Percentiles rank a stretch among this genome's conserved stretches.
These are phyloP conservation scores for Tinea trinotella DNA, from an alignment of 2,888 invertebrate genomes.

Conservation along the genomic window DNA sequence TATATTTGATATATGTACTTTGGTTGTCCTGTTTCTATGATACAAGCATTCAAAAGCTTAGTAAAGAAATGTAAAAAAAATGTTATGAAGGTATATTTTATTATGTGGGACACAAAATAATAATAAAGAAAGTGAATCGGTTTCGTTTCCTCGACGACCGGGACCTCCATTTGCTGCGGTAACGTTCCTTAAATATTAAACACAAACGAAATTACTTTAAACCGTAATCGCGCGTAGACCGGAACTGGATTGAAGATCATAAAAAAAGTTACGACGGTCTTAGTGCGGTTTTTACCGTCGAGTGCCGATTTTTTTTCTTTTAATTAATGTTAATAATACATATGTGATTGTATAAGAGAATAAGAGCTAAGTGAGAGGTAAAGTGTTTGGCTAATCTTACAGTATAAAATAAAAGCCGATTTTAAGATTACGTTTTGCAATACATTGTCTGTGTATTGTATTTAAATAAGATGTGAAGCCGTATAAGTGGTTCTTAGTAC, in stretches of 20 bases:
- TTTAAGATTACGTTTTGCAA: too few relatives aligned
- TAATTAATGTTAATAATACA: conserved; percentile 2
- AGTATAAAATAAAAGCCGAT: too few relatives aligned
- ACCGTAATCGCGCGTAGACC: not conserved
- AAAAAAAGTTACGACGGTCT: conserved; percentile 1
- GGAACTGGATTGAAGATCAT: conserved; percentile 6
- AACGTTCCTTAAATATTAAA: not conserved
- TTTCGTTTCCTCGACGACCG: not conserved
- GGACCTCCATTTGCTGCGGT: too few relatives aligned
- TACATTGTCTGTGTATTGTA: too few relatives aligned
- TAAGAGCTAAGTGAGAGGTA: not conserved
- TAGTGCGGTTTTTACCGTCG: conserved; percentile 1
- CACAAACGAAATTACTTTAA: not conserved
- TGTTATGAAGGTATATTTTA: too few relatives aligned
- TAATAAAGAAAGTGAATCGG: not conserved
- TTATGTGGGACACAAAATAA: not conserved
- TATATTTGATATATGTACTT: too few relatives aligned
- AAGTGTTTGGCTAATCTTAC: not conserved
- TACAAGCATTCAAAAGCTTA: too few relatives aligned
- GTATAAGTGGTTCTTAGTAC: too few relatives aligned
- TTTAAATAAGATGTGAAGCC: too few relatives aligned
- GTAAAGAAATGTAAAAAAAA: too few relatives aligned
- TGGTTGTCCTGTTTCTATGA: too few relatives aligned
- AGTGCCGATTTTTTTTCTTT: not conserved
- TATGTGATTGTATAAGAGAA: conserved; percentile 8